Evolutionary conservation across 2,113 vertebrate genomes (phyloP).

Genomic region (Corydoras sp.): DNA sequence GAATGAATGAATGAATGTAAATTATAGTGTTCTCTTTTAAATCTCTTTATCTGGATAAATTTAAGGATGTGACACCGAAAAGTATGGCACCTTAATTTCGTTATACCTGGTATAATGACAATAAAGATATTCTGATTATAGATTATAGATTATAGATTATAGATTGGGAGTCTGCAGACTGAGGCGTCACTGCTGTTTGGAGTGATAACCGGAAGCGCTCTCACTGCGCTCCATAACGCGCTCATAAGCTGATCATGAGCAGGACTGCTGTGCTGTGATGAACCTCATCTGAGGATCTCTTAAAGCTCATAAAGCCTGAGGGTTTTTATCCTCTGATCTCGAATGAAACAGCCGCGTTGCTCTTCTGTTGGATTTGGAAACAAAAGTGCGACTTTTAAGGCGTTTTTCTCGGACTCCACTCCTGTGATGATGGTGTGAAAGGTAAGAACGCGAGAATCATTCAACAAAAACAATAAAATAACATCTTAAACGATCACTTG

Average conservation of each 20-base stretch:
- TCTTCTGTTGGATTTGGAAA: slow-evolving; percentile 22
- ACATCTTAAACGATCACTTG: too few species aligned
- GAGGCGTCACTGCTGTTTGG: slow-evolving; percentile 27
- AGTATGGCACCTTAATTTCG: too few species aligned
- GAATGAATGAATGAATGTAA: too few species aligned
- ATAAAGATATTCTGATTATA: too few species aligned
- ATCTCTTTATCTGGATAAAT: too few species aligned
- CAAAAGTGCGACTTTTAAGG: slow-evolving; percentile 28
- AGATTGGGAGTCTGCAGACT: neutral
- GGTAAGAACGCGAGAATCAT: neutral
- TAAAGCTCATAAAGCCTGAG: neutral
- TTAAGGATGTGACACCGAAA: too few species aligned
- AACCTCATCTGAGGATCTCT: slow-evolving; percentile 15
- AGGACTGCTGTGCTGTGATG: neutral
- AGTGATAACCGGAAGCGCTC: slow-evolving; percentile 54
- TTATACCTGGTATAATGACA: too few species aligned
- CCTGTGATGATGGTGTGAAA: slow-evolving; percentile 29
- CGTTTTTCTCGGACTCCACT: slow-evolving; percentile 1
- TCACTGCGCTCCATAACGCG: slow-evolving; percentile 9
- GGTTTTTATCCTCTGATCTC: neutral
- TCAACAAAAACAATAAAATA: too few species aligned
- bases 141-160: too few species aligned
- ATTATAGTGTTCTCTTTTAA: too few species aligned
- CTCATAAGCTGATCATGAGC: slow-evolving; percentile 28
- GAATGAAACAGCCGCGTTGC: neutral